Conservation (phyloP, 92 coral and sea anemone genomes). For the Micromussa lordhowensis region DNA sequence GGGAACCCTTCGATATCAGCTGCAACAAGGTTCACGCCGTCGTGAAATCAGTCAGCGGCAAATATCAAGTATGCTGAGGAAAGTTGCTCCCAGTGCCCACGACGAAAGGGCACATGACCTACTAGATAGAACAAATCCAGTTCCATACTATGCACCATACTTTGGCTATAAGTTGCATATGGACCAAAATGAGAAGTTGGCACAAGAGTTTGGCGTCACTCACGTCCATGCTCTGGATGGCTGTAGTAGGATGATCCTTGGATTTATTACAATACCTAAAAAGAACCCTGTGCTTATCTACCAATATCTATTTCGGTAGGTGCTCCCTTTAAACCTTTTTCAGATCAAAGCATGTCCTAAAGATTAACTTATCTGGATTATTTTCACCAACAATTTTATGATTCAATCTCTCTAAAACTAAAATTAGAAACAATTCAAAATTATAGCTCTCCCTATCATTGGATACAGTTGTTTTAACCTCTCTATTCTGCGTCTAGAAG, state of each 20-base stretch:
- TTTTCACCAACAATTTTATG: no score
- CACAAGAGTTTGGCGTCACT: constrained; percentile 56
- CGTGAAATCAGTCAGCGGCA: constrained; percentile 35
- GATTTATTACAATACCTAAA: constrained; percentile 52
- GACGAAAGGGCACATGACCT: constrained; percentile 40
- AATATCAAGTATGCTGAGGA: constrained; percentile 24
- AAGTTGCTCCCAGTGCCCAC: constrained; percentile 39
- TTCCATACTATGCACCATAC: constrained; percentile 62
- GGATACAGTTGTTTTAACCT: no score
- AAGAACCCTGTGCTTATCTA: constrained; percentile 50
- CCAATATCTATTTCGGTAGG: constrained; percentile 45
- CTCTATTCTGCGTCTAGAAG: no score
- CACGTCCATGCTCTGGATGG: constrained; percentile 62
- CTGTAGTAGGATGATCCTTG: constrained; percentile 57
- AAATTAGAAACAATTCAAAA: no score
- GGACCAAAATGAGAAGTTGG: constrained; percentile 67
- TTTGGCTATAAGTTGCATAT: constrained; percentile 67
- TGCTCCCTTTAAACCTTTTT: neutral
- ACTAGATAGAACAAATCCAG: constrained; percentile 53
- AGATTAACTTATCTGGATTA: no score
- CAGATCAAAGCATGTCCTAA: no score
- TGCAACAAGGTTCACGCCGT: neutral
- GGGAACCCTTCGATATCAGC: constrained; percentile 31
- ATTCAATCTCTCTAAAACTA: no score
- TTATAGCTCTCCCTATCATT: no score